These are phyloP conservation scores for Dendrolimus kikuchii DNA, from an alignment of 1,140 invertebrate genomes.

Conservation along the genomic window DNA sequence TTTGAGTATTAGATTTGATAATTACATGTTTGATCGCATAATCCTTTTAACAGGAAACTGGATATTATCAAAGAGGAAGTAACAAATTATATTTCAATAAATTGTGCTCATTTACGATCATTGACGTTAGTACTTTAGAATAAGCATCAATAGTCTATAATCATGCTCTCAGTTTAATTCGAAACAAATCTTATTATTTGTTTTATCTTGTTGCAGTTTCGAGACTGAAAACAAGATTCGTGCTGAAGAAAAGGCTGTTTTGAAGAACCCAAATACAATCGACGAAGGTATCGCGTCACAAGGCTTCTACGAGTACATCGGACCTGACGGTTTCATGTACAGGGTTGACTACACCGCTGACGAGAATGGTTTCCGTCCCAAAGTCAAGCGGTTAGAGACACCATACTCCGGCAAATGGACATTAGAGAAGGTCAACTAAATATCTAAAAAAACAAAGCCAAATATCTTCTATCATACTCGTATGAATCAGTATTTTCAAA, in stretches of 20 bases:
- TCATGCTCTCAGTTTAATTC: neutral
- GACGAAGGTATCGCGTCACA: slow-evolving; percentile 78
- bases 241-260: slow-evolving; percentile 77
- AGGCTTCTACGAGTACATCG: slow-evolving; percentile 77
- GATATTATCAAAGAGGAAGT: neutral
- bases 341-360: slow-evolving; percentile 77
- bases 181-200: neutral
- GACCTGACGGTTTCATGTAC: slow-evolving; percentile 74
- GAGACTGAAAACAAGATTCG: slow-evolving; percentile 86
- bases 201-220: slow-evolving; percentile 69
- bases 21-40: too few species aligned
- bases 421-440: slow-evolving; percentile 57
- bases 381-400: slow-evolving; percentile 66
- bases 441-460: slow-evolving; percentile 17
- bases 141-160: too few species aligned
- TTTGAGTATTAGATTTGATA: neutral
- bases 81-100: neutral
- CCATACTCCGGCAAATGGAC: slow-evolving; percentile 65
- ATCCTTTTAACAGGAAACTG: too few species aligned
- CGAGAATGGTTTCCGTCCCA: slow-evolving; percentile 78
- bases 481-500: slow-evolving; percentile 59
- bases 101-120: too few species aligned
- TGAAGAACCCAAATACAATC: slow-evolving; percentile 65
- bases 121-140: too few species aligned
- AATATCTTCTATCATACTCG: slow-evolving; percentile 32